Evolutionary conservation across 2,113 vertebrate genomes (phyloP).

Genomic region (Cichladusa arquata): DNA sequence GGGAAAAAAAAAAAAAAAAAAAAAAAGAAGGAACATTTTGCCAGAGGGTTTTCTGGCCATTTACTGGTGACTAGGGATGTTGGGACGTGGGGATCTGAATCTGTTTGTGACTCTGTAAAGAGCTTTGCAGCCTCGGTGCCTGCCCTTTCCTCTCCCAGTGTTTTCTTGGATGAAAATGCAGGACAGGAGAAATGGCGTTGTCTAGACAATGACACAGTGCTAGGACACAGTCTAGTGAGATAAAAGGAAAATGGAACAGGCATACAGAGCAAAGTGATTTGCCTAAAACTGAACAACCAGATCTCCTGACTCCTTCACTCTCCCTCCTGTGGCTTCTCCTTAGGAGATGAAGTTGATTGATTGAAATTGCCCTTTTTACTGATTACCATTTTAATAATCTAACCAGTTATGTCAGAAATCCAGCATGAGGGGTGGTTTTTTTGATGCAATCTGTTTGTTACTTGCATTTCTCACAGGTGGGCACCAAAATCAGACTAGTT

Average conservation of each 20-base stretch:
- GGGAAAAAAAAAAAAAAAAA: background rate
- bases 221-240: conserved; percentile 56
- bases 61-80: background rate
- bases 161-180: background rate
- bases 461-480: conserved; percentile 10
- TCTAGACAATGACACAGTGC: conserved; percentile 47
- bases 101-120: background rate
- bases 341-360: conserved; percentile 63
- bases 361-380: conserved; percentile 65
- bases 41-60: background rate
- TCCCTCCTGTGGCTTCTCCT: conserved; percentile 61
- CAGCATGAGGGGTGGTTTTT: background rate
- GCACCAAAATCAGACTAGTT: background rate
- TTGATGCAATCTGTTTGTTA: conserved; percentile 41
- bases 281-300: conserved; percentile 59
- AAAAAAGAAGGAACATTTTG: background rate
- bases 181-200: conserved; percentile 16
- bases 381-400: conserved; percentile 67
- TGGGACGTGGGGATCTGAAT: background rate
- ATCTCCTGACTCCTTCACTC: conserved; percentile 59
- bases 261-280: conserved; percentile 44
- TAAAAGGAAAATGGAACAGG: conserved; percentile 37
- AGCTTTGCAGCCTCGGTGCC: background rate
- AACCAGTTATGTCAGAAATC: conserved; percentile 54
- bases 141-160: background rate